Conservation (phyloP, 2,797 vertebrate genomes). For the Leuciscus waleckii region DNA sequence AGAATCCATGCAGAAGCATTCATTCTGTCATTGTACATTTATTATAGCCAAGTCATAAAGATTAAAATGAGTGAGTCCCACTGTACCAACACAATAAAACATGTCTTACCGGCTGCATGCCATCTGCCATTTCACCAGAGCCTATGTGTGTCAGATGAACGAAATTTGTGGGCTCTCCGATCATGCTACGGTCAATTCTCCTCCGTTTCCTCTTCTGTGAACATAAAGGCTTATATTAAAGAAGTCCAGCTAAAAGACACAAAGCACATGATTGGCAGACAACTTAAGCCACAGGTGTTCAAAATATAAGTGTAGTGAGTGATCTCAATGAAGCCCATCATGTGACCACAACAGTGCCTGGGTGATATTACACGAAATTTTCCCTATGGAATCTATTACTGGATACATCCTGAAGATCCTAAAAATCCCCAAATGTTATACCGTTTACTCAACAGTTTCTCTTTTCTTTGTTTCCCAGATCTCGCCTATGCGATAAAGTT, state of each 20-base stretch:
- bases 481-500: background rate
- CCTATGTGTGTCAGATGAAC: slow-evolving; percentile 86
- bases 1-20: background rate
- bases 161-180: slow-evolving; percentile 88
- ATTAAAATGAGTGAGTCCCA: background rate
- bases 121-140: slow-evolving; percentile 83
- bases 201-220: slow-evolving; percentile 82
- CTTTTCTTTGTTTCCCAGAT: background rate
- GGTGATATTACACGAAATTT: background rate
- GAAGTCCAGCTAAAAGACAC: background rate
- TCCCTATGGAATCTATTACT: slow-evolving; percentile 6
- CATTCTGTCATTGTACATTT: background rate
- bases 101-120: slow-evolving; percentile 79
- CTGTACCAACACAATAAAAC: slow-evolving; percentile 1
- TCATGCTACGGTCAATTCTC: slow-evolving; percentile 85
- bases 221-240: slow-evolving; percentile 19
- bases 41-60: background rate
- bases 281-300: background rate
- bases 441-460: background rate
- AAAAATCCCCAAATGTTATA: slow-evolving; percentile 11
- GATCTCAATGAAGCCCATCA: background rate
- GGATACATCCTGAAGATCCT: background rate
- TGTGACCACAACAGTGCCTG: background rate
- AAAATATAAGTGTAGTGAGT: background rate
- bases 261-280: background rate